phyloP scores from a whole-genome alignment of 2,888 invertebrate species.

The Clivina fossor region DNA sequence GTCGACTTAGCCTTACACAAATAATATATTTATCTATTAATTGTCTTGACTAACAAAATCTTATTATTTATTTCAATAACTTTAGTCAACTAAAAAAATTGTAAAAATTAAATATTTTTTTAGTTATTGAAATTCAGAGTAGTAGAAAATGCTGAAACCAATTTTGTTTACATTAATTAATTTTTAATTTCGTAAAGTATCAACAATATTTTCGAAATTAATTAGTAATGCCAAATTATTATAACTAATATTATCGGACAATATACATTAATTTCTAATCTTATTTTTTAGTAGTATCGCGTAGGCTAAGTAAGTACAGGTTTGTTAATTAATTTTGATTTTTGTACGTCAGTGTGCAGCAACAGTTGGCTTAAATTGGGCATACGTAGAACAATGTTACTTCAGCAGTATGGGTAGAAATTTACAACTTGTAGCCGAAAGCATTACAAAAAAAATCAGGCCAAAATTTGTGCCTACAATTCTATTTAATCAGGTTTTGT shows the following conservation, averaged over 20 bases:
- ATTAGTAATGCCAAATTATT: too few species aligned
- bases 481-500: too few species aligned
- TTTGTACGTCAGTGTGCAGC: constrained; percentile 51
- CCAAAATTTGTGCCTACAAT: constrained; percentile 60
- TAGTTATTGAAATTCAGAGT: too few species aligned
- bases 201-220: too few species aligned
- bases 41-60: neutral
- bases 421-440: constrained; percentile 57
- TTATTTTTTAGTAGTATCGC: too few species aligned
- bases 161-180: too few species aligned
- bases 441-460: constrained; percentile 50
- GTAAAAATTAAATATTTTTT: neutral
- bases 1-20: neutral
- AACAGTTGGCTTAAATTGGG: constrained; percentile 49
- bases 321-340: neutral
- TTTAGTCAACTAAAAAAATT: neutral
- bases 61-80: neutral
- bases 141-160: too few species aligned
- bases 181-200: too few species aligned
- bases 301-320: neutral
- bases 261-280: too few species aligned
- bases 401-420: constrained; percentile 50
- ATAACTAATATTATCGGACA: too few species aligned
- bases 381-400: constrained; percentile 51
- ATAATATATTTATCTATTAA: neutral